Percentiles rank a stretch among this genome's conserved stretches.
phyloP scores from a whole-genome alignment of 35 echinoderm and acorn worm genomes.

The Ophiothrix spiculata region DNA sequence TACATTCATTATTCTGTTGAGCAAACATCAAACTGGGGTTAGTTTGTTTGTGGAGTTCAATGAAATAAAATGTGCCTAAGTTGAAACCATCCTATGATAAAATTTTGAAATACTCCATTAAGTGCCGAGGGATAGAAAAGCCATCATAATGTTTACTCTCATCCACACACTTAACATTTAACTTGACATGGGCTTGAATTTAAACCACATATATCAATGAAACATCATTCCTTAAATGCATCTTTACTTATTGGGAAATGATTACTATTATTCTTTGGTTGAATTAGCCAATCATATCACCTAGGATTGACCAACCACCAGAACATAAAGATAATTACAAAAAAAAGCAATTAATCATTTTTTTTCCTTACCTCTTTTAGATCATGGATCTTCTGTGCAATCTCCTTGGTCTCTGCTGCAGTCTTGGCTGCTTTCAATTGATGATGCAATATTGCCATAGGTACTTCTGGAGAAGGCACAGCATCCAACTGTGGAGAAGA shows the following conservation, averaged over 20 bases:
- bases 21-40: no score
- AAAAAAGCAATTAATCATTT: not conserved
- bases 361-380: not conserved
- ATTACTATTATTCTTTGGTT: not conserved
- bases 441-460: conserved; percentile 2
- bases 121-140: no score
- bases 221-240: not conserved
- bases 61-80: no score
- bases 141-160: no score
- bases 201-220: no score
- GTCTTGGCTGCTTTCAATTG: not conserved
- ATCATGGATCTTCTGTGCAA: not conserved
- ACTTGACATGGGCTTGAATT: no score
- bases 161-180: no score
- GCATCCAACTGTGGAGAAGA: not conserved
- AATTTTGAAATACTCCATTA: no score
- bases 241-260: not conserved
- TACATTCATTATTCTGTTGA: no score
- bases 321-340: not conserved
- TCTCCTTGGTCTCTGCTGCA: not conserved
- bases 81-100: no score
- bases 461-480: conserved; percentile 7
- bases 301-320: no score
- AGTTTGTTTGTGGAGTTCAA: no score
- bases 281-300: not conserved